Percentiles rank a stretch among this genome's conserved stretches.
Conservation (phyloP, 2,888 invertebrate genomes). For the Drosophila nr. perissopoda region DNA sequence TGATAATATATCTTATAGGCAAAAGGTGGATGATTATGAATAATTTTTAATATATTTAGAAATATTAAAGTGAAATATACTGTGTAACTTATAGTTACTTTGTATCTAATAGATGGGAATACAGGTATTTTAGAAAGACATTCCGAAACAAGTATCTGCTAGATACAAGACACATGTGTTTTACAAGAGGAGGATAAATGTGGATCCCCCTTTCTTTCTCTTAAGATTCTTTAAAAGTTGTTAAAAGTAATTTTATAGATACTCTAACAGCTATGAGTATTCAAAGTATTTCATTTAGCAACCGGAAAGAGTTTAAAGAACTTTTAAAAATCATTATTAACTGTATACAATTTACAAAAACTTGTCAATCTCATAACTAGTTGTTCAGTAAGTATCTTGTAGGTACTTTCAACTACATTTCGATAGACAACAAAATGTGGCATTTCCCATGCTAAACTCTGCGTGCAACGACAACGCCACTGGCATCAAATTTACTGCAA, state of each 20-base stretch:
- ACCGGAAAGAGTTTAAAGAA: neutral
- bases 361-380: neutral
- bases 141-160: no score
- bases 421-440: conserved; percentile 1
- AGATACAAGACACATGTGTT: no score
- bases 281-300: neutral
- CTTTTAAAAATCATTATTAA: neutral
- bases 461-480: conserved; percentile 28
- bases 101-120: no score
- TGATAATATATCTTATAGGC: no score
- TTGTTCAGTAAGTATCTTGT: neutral
- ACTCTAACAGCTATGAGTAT: neutral
- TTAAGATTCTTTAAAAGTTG: neutral
- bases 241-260: neutral
- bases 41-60: no score
- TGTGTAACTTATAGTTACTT: no score
- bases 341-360: neutral
- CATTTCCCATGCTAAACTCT: conserved; percentile 1
- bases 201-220: no score
- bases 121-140: no score
- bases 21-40: no score
- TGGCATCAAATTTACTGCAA: conserved; percentile 38
- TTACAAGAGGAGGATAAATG: no score
- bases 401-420: neutral
- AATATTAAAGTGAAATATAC: no score